Evolutionary conservation across 2,888 invertebrate species (phyloP).

Genomic region (Eueremaeus valkanovi): DNA sequence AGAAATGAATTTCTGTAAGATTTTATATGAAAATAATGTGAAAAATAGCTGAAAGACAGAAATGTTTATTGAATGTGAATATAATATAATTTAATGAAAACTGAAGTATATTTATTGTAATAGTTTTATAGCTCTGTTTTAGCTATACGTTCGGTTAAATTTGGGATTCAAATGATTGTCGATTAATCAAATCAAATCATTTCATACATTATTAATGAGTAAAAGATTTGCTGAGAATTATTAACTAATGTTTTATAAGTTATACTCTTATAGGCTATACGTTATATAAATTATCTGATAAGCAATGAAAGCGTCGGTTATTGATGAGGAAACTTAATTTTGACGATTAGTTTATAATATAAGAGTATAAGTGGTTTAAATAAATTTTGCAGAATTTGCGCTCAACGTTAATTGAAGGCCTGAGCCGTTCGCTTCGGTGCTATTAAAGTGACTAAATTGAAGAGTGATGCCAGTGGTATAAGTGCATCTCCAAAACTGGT

Average conservation of each 20-base stretch:
- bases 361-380: not conserved
- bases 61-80: too few species aligned
- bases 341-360: not conserved
- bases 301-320: not conserved
- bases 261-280: too few species aligned
- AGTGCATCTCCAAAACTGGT: not conserved
- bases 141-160: not conserved
- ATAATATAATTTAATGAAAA: too few species aligned
- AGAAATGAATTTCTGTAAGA: too few species aligned
- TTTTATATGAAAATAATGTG: too few species aligned
- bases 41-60: too few species aligned
- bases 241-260: not conserved
- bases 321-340: slow-evolving; percentile 9
- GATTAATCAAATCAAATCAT: not conserved
- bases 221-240: not conserved
- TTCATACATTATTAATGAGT: slow-evolving; percentile 25
- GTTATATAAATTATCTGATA: too few species aligned
- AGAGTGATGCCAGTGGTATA: not conserved
- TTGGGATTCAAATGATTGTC: not conserved
- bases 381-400: not conserved
- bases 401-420: not conserved
- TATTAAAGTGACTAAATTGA: not conserved
- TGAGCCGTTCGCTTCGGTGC: not conserved
- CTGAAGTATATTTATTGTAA: too few species aligned
- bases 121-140: too few species aligned